phyloP scores from a whole-genome alignment of 1,140 invertebrate genomes.

The Scylla paramamosain region DNA sequence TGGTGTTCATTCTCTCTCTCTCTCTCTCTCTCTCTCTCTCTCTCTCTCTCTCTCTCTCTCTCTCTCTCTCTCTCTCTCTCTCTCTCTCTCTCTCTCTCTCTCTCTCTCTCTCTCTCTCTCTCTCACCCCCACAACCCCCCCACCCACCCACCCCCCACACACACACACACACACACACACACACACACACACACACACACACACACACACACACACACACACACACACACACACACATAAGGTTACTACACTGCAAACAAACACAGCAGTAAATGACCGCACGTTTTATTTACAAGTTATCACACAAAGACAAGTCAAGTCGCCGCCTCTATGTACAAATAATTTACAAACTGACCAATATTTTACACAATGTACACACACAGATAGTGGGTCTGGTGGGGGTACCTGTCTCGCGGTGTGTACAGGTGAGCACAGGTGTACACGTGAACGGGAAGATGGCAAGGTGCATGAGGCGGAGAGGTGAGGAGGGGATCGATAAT shows the following conservation, averaged over 20 bases:
- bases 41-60: not conserved
- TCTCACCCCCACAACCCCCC: not conserved
- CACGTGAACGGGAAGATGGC: not conserved
- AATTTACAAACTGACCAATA: slow-evolving; percentile 9
- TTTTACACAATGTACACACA: slow-evolving; percentile 14
- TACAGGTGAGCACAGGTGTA: not conserved
- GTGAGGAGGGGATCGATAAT: not conserved
- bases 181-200: not conserved
- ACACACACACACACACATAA: too few relatives aligned
- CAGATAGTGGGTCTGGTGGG: not conserved
- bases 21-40: not conserved
- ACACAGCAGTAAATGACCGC: not conserved
- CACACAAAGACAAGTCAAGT: slow-evolving; percentile 27
- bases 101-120: slow-evolving; percentile 21
- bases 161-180: too few relatives aligned
- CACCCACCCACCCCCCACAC: not conserved
- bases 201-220: not conserved
- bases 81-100: slow-evolving; percentile 28
- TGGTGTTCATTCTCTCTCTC: not conserved
- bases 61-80: not conserved
- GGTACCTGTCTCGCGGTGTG: not conserved
- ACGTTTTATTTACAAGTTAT: slow-evolving; percentile 10
- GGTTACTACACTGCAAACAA: not conserved
- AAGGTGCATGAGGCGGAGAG: not conserved
- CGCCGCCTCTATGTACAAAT: not conserved